phyloP scores from a whole-genome alignment of 2,797 vertebrate genomes.

The Spheniscus humboldti region DNA sequence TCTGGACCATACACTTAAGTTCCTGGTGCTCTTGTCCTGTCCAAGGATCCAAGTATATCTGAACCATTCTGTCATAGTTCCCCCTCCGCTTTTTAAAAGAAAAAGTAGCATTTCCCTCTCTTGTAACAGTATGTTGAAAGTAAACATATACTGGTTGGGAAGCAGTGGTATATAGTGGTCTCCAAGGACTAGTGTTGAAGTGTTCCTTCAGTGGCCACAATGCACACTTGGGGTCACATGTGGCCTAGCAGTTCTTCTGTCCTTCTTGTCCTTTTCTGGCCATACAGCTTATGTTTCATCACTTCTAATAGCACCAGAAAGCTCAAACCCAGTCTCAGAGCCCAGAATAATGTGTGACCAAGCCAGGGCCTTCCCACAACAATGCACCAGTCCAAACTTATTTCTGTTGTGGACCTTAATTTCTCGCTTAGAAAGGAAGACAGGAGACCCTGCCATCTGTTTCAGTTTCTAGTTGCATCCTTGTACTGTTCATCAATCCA shows the following conservation, averaged over 20 bases:
- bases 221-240: not conserved
- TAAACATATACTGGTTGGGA: not conserved
- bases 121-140: not conserved
- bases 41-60: not conserved
- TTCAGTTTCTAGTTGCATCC: not conserved
- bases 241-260: not conserved
- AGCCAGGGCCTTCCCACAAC: not conserved
- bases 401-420: not conserved
- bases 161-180: not conserved
- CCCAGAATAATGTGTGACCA: not conserved
- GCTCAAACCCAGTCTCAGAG: not conserved
- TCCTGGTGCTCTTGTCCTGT: not conserved
- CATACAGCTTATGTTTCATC: not conserved
- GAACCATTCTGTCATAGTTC: not conserved
- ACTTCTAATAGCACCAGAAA: not conserved
- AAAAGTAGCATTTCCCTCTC: not conserved
- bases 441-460: not conserved
- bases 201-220: not conserved
- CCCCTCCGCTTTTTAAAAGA: not conserved
- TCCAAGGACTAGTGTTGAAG: not conserved
- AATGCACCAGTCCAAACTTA: not conserved
- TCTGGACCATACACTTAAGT: not conserved
- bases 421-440: not conserved
- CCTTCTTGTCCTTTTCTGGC: not conserved
- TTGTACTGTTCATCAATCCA: not conserved